Evolutionary conservation across 2,888 invertebrate species (phyloP), one percentile per base, ranked within the genome.

Genomic region (Endomychus coccineus): DNA sequence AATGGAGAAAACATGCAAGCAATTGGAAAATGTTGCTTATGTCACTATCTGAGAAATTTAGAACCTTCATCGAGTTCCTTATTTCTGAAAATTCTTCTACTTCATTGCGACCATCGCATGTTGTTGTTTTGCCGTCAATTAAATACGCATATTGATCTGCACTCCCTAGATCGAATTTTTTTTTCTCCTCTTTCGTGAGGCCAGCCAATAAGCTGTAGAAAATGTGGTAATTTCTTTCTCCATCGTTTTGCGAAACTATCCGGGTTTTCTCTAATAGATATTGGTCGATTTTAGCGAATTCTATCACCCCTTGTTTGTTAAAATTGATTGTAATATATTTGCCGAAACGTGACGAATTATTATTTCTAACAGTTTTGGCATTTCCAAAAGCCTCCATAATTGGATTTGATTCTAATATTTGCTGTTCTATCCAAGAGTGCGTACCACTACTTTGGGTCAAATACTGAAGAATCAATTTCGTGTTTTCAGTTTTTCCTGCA

Each of bases 371-470:
- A 0, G 95, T 96, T 70, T 92, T 94, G 0, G 95, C 94, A 68
- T 96, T 96, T 36, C 95, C 95, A 59, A 96, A 96, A 1, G 95
- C 95, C 75, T 96, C 95, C 58, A 96, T 71, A 49, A 96, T 89
- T 0, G 95, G 94, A 72, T 96, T 96, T 0, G 95, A 88, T 67
- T 95, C 94, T 46, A 96, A 77, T 40, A 96, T 94, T 66, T 96
- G 95, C 58, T 96, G 92, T 64, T 95, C 95, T 41, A 95, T 91
- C 94, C 94, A 94, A 0, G 91, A 91, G 65, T 94, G 94, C 58
- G 94, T 90, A 1, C 92, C 94, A 59, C 89, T 90, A 7, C 88
- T 85, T 1, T 92, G 87, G 2, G 95, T 92, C 52, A 96, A 68
- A 64, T 94, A 96, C 64, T 95, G 94, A 1, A 96, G 71, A 46